phyloP scores from a whole-genome alignment of 1,140 invertebrate species.

The Eurosta solidaginis region DNA sequence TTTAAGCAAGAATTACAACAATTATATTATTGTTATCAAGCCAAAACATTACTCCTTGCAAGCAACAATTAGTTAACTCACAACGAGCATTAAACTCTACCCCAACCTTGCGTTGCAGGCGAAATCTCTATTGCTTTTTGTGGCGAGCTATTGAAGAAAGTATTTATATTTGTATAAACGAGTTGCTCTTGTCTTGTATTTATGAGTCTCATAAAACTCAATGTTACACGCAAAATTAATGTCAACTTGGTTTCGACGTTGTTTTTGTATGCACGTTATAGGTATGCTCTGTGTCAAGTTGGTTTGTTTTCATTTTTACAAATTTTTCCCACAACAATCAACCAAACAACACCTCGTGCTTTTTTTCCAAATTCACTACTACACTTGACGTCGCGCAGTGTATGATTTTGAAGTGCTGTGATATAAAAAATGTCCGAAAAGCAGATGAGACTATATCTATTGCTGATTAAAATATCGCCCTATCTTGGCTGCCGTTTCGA shows the following conservation, averaged over 20 bases:
- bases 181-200: slow-evolving; percentile 44
- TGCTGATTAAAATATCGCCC: no score
- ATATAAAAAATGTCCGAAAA: no score
- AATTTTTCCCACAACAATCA: slow-evolving; percentile 13
- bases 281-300: background rate
- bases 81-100: background rate
- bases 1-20: background rate
- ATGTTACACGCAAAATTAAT: slow-evolving; percentile 58
- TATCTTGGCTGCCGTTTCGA: no score
- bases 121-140: background rate
- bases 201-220: slow-evolving; percentile 59
- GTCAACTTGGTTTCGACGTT: slow-evolving; percentile 40
- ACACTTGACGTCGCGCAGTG: background rate
- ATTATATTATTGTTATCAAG: slow-evolving; percentile 24
- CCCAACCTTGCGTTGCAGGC: slow-evolving; percentile 33
- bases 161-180: background rate
- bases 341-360: background rate
- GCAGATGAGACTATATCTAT: no score
- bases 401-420: no score
- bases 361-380: background rate
- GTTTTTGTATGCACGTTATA: background rate
- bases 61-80: slow-evolving; percentile 51
- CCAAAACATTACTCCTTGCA: slow-evolving; percentile 43
- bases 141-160: background rate
- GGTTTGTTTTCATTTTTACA: background rate